These are phyloP conservation scores for Spodoptera littoralis DNA, from an alignment of 2,888 invertebrate species.

Conservation along the genomic window DNA sequence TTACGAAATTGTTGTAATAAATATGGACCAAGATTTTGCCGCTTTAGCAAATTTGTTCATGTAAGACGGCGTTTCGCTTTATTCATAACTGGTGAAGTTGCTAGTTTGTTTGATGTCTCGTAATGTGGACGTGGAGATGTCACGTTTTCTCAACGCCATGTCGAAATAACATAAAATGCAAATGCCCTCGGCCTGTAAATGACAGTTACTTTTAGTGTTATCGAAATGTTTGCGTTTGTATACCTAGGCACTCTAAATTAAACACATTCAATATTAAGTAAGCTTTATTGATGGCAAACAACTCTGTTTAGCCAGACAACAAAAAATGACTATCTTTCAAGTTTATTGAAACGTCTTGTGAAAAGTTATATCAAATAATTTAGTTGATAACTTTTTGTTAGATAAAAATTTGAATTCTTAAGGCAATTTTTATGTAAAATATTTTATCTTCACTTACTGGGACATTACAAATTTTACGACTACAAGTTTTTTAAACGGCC, in stretches of 20 bases:
- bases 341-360: no score
- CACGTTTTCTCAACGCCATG: slow-evolving; percentile 37
- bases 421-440: slow-evolving; percentile 3
- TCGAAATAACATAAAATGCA: slow-evolving; percentile 28
- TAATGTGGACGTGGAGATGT: slow-evolving; percentile 47
- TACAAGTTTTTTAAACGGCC: slow-evolving; percentile 32
- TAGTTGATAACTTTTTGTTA: slow-evolving; percentile 7
- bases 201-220: slow-evolving; percentile 3
- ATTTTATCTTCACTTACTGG: slow-evolving; percentile 21
- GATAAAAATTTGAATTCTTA: slow-evolving; percentile 9
- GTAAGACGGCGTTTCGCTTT: slow-evolving; percentile 46
- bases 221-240: no score
- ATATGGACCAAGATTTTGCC: slow-evolving; percentile 44
- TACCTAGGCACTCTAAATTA: no score
- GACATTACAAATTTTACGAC: slow-evolving; percentile 40
- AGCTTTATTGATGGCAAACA: no score
- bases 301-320: no score
- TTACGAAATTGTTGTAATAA: slow-evolving; percentile 54
- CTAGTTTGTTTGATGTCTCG: slow-evolving; percentile 51
- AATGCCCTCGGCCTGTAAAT: slow-evolving; percentile 13
- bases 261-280: no score
- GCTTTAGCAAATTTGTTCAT: slow-evolving; percentile 53
- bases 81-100: slow-evolving; percentile 51
- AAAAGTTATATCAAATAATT: neutral
- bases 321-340: no score